A percentile compares a stretch with the other conserved stretches of the same genome.
Evolutionary conservation across 2,888 invertebrate genomes (phyloP).

Genomic region (Zootermopsis nevadensis): DNA sequence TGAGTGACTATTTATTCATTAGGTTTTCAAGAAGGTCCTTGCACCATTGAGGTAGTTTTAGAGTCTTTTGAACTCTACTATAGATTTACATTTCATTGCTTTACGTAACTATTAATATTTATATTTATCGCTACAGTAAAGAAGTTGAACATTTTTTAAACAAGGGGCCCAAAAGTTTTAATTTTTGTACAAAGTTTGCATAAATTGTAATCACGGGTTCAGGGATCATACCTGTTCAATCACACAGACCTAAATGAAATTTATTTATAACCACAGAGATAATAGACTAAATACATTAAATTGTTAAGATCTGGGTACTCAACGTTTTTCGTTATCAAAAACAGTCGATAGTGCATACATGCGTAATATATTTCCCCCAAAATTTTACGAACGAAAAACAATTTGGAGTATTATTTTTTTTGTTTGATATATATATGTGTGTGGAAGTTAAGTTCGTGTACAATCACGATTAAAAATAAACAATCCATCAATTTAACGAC

Average conservation of each 20-base stretch:
- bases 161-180: neutral
- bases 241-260: slow-evolving; percentile 27
- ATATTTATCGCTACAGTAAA: neutral
- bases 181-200: slow-evolving; percentile 2
- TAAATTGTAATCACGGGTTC: neutral
- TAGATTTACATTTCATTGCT: slow-evolving; percentile 11
- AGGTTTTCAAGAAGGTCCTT: too few relatives aligned
- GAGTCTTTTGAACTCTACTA: neutral
- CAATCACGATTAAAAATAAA: slow-evolving; percentile 48
- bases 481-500: slow-evolving; percentile 51
- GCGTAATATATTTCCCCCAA: slow-evolving; percentile 39
- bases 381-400: slow-evolving; percentile 39
- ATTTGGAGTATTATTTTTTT: slow-evolving; percentile 36
- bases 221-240: slow-evolving; percentile 19
- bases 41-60: too few relatives aligned
- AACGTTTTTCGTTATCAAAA: slow-evolving; percentile 33
- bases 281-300: slow-evolving; percentile 39
- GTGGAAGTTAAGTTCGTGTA: slow-evolving; percentile 39
- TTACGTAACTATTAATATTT: neutral
- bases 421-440: slow-evolving; percentile 33
- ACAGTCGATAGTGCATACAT: slow-evolving; percentile 35
- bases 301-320: slow-evolving; percentile 6
- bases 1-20: too few relatives aligned
- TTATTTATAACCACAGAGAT: slow-evolving; percentile 20
- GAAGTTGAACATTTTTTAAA: neutral